These are phyloP conservation scores for Phrixothrix hirtus DNA, from an alignment of 2,888 invertebrate genomes.

Conservation along the genomic window DNA sequence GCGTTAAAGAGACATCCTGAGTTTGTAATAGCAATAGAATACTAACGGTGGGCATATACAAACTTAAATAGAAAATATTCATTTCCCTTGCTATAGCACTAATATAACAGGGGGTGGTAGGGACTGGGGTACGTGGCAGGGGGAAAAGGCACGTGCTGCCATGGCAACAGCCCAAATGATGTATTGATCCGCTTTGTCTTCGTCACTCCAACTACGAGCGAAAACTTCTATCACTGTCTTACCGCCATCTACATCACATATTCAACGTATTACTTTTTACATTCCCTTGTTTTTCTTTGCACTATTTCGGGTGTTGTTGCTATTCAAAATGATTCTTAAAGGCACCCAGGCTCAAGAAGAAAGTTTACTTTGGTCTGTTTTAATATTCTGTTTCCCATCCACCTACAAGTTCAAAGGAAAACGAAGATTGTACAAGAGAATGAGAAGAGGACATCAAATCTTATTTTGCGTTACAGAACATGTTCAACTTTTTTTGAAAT, in stretches of 20 bases:
- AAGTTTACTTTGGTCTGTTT: slow-evolving; percentile 46
- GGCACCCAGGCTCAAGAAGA: slow-evolving; percentile 30
- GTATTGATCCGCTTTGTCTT: slow-evolving; percentile 58
- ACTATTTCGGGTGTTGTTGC: slow-evolving; percentile 49
- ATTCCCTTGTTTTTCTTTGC: slow-evolving; percentile 52
- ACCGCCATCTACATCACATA: slow-evolving; percentile 56
- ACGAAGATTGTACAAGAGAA: slow-evolving; percentile 29
- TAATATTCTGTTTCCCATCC: slow-evolving; percentile 45
- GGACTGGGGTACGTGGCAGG: slow-evolving; percentile 44
- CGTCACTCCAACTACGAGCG: slow-evolving; percentile 44
- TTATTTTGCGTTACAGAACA: slow-evolving; percentile 39
- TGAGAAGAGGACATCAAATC: slow-evolving; percentile 36
- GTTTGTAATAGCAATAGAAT: slow-evolving; percentile 33
- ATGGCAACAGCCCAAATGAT: slow-evolving; percentile 61
- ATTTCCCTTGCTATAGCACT: slow-evolving; percentile 53
- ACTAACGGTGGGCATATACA: slow-evolving; percentile 41
- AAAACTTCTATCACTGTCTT: slow-evolving; percentile 44
- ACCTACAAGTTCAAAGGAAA: slow-evolving; percentile 33
- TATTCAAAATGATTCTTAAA: slow-evolving; percentile 37
- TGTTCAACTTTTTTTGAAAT: slow-evolving; percentile 37
- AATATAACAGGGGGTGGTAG: slow-evolving; percentile 48
- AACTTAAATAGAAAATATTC: slow-evolving; percentile 56
- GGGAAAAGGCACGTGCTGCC: slow-evolving; percentile 57
- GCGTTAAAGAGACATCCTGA: slow-evolving; percentile 20
- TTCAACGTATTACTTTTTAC: slow-evolving; percentile 58